phyloP scores from a whole-genome alignment of 2,797 vertebrate species.

The Molossus molossus region DNA sequence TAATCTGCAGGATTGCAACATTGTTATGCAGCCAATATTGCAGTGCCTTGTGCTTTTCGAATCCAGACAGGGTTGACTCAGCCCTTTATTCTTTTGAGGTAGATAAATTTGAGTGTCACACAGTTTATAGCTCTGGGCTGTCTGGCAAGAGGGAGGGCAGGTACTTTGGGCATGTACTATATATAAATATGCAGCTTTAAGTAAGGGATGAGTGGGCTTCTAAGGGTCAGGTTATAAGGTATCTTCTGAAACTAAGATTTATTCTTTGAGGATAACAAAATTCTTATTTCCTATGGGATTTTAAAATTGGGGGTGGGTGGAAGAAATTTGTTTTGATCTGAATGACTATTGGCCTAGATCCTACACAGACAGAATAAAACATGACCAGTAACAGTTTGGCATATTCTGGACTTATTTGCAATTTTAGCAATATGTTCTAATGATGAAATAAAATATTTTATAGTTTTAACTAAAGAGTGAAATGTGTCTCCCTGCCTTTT shows the following conservation, averaged over 20 bases:
- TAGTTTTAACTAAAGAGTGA: conserved; percentile 74
- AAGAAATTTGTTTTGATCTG: conserved; percentile 73
- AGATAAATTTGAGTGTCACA: conserved; percentile 87
- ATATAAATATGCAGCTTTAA: conserved; percentile 66
- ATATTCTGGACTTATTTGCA: conserved; percentile 67
- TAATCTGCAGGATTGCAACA: conserved; percentile 80
- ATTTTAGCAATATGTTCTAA: conserved; percentile 70
- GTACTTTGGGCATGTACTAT: conserved; percentile 76
- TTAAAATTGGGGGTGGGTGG: conserved; percentile 72
- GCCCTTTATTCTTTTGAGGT: conserved; percentile 85
- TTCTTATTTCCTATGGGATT: conserved; percentile 67
- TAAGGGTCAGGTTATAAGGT: conserved; percentile 65
- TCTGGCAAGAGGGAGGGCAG: conserved; percentile 84
- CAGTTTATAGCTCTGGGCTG: conserved; percentile 84
- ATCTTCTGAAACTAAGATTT: conserved; percentile 70
- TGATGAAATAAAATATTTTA: conserved; percentile 73
- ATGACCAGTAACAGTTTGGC: conserved; percentile 69
- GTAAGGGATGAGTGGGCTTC: conserved; percentile 75
- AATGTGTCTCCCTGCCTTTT: conserved; percentile 63
- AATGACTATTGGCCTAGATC: conserved; percentile 73
- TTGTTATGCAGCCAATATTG: conserved; percentile 76
- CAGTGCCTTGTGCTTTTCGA: conserved; percentile 83
- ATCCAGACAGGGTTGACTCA: conserved; percentile 85
- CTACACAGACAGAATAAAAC: conserved; percentile 68
- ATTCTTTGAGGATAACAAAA: conserved; percentile 70